Percentiles rank a stretch among this genome's conserved stretches.
Conservation (phyloP, 2,113 vertebrate genomes). For the Chamaea fasciata region DNA sequence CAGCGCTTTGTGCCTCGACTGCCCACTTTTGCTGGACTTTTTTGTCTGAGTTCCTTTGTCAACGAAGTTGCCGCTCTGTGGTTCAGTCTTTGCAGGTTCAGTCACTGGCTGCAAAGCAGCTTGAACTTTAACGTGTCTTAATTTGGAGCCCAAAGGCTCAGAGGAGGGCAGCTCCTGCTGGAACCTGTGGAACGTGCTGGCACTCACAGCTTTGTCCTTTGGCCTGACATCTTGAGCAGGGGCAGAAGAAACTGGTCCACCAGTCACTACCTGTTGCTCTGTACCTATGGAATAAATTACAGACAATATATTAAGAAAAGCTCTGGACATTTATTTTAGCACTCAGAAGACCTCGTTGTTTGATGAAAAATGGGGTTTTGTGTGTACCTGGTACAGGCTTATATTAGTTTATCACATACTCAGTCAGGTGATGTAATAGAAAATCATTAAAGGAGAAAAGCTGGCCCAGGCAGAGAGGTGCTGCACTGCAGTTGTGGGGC, state of each 20-base stretch:
- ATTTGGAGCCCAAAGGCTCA: constrained; percentile 34
- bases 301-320: neutral
- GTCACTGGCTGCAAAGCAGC: constrained; percentile 35
- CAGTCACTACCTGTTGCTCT: constrained; percentile 64
- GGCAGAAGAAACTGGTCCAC: constrained; percentile 39
- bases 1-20: constrained; percentile 53
- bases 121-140: constrained; percentile 33
- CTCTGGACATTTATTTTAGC: neutral
- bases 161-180: constrained; percentile 65
- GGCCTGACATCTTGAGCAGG: constrained; percentile 83
- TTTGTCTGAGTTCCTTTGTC: constrained; percentile 79
- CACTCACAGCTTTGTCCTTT: constrained; percentile 75
- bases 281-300: constrained; percentile 39
- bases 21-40: constrained; percentile 74
- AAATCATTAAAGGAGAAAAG: neutral
- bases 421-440: neutral
- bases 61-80: constrained; percentile 42
- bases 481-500: neutral
- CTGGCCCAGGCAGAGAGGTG: neutral
- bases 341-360: neutral
- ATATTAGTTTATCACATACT: neutral
- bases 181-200: constrained; percentile 55
- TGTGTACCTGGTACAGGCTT: neutral
- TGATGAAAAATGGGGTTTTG: neutral
- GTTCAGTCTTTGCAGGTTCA: constrained; percentile 67